A percentile compares a stretch with the other conserved stretches of the same genome.
These are phyloP conservation scores for Paraplagusia blochii DNA, from an alignment of 2,113 vertebrate genomes.

Conservation along the genomic window DNA sequence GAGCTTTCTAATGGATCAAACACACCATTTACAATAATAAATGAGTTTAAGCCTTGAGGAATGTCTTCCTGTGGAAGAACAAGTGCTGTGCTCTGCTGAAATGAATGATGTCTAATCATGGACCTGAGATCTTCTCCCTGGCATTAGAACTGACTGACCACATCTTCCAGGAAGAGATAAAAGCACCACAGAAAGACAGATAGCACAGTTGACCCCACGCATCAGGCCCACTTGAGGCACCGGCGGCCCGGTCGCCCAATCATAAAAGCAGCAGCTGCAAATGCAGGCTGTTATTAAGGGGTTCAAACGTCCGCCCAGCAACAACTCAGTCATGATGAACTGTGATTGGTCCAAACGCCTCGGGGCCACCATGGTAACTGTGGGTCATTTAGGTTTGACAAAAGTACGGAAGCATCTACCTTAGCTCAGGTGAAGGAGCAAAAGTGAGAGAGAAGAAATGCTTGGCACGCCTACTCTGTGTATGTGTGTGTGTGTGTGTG, in stretches of 20 bases:
- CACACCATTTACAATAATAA: not conserved
- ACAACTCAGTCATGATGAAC: slow-evolving; percentile 32
- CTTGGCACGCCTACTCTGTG: slow-evolving; percentile 11
- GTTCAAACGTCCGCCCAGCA: slow-evolving; percentile 60
- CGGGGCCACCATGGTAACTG: slow-evolving; percentile 49
- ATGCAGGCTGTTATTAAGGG: slow-evolving; percentile 59
- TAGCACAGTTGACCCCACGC: slow-evolving; percentile 42
- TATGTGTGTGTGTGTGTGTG: slow-evolving; percentile 26
- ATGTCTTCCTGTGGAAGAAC: not conserved
- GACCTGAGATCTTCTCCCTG: slow-evolving; percentile 14
- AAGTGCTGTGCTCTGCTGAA: slow-evolving; percentile 7
- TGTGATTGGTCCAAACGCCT: slow-evolving; percentile 68
- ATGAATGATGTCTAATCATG: not conserved
- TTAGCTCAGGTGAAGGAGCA: slow-evolving; percentile 66
- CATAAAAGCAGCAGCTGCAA: slow-evolving; percentile 55
- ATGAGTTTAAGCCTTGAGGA: slow-evolving; percentile 15
- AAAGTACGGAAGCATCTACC: slow-evolving; percentile 67
- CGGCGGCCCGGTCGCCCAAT: slow-evolving; percentile 61
- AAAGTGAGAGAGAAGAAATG: slow-evolving; percentile 65
- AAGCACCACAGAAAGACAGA: slow-evolving; percentile 48
- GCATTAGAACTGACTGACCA: slow-evolving; percentile 5
- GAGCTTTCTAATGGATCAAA: slow-evolving; percentile 2
- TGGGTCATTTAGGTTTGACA: slow-evolving; percentile 51
- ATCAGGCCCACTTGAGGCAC: slow-evolving; percentile 15
- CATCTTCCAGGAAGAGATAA: slow-evolving; percentile 42